Base-by-base conservation (phyloP, 2,888 invertebrate genomes). In the Diadegma fenestrale region DNA sequence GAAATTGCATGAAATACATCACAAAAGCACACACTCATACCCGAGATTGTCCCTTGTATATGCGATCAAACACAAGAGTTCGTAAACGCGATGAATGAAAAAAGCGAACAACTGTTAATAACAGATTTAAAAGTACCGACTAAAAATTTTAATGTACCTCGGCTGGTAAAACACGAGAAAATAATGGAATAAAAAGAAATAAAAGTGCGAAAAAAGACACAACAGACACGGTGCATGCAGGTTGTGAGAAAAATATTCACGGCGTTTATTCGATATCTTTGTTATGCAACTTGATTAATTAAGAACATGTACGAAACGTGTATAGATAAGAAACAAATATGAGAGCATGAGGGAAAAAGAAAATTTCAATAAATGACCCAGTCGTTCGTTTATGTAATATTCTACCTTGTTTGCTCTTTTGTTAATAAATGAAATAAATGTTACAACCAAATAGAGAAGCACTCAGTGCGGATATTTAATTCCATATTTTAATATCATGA, bases 71-170 rank as follows among this genome's bases (percentile, higher is more conserved):
- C 69, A 51, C 45, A 14, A 68, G 54, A 72, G 41, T 33, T 69
- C 58, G 26, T 4, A 12, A 77, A 80, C 37, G 58, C 33, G 30
- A 72, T 48, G 10, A 63, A n/a, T 30, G 14, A n/a, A 79, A 61
- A 58, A 41, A 81, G 75, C 45, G 37, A 43, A 45, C n/a, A 80
- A 73, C n/a, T 26, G 45, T 14, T 10, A 45, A 80, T 22, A 37
- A 58, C 5, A 58, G 26, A 64, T 76, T n/a, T 76, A 37, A 61
- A 43, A 81, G 30, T 79, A 79, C 61, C 79, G 64, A 79, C 71
- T 85, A 85, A 76, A 66, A 82, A 82, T 85, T 80, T 80, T 43
- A 80, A 85, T 85, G 82, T 82, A 85, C 82, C 75, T 80, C 54
- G 79, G 71, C 69, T 76, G 79, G 71, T 80, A 82, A 84, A 68